phyloP scores from a whole-genome alignment of 53 echinoderm and acorn worm genomes.

The Antedon mediterranea region DNA sequence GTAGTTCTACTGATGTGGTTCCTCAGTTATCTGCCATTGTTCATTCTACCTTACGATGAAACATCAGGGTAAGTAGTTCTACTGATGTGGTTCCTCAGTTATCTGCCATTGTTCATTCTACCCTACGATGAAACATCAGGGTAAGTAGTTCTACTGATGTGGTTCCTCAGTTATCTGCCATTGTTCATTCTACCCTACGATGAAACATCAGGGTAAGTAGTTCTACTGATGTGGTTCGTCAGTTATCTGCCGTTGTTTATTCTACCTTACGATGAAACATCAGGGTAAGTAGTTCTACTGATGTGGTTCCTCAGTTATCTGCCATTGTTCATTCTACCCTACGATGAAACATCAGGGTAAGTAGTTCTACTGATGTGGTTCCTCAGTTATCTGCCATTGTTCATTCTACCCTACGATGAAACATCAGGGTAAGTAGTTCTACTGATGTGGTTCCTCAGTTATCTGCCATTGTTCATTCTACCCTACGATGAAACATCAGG shows the following conservation, averaged over 20 bases:
- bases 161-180: constrained; percentile 86
- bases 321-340: constrained; percentile 47
- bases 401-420: constrained; percentile 39
- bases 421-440: constrained; percentile 37
- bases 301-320: constrained; percentile 85
- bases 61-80: constrained; percentile 37
- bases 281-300: constrained; percentile 44
- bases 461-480: constrained; percentile 58
- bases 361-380: constrained; percentile 77
- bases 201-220: constrained; percentile 17
- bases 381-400: constrained; percentile 63
- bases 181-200: constrained; percentile 43
- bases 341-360: constrained; percentile 25
- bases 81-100: constrained; percentile 78
- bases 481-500: constrained; percentile 27
- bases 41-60: constrained; percentile 39
- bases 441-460: constrained; percentile 78
- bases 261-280: constrained; percentile 29
- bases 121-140: constrained; percentile 27
- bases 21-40: constrained; percentile 63
- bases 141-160: constrained; percentile 55
- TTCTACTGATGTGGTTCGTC: constrained; percentile 70
- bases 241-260: constrained; percentile 71
- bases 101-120: constrained; percentile 58
- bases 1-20: constrained; percentile 77